Conservation (phyloP, 2,888 invertebrate species). For the Deroplatys truncata region DNA sequence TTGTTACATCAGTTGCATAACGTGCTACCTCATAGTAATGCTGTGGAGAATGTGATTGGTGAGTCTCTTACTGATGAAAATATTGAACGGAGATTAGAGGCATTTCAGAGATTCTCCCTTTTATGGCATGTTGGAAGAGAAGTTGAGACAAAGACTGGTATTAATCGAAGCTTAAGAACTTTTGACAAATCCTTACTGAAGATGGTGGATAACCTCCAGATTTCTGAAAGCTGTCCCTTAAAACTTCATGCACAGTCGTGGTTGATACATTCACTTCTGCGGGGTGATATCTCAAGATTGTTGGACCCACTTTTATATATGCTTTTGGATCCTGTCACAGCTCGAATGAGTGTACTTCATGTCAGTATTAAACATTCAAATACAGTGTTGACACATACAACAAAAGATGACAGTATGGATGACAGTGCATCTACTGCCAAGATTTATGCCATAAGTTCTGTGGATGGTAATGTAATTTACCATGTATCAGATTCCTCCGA, state of each 20-base stretch:
- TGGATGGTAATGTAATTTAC: conserved; percentile 72
- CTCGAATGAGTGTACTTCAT: conserved; percentile 75
- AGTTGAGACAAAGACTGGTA: conserved; percentile 51
- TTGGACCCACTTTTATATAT: conserved; percentile 73
- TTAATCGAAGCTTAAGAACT: conserved; percentile 48
- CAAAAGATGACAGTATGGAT: conserved; percentile 37
- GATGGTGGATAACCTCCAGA: conserved; percentile 64
- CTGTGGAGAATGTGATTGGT: conserved; percentile 70
- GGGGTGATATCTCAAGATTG: conserved; percentile 72
- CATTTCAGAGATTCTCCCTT: conserved; percentile 60
- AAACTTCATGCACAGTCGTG: conserved; percentile 68
- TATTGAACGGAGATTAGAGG: conserved; percentile 47
- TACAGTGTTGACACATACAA: conserved; percentile 12
- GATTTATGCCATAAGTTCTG: conserved; percentile 77
- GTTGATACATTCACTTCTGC: conserved; percentile 66
- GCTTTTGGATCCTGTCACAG: conserved; percentile 72
- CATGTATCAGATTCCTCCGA: conserved; percentile 48
- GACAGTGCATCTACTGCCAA: conserved; percentile 48
- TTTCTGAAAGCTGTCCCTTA: conserved; percentile 53
- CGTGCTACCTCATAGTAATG: conserved; percentile 53
- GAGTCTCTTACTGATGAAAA: conserved; percentile 46
- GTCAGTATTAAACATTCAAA: conserved; percentile 52
- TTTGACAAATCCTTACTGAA: conserved; percentile 69
- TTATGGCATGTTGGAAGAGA: conserved; percentile 77
- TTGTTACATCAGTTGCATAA: conserved; percentile 76